A percentile compares a stretch with the other conserved stretches of the same genome.
Conservation (phyloP, 1,140 invertebrate genomes). For the Temnothorax curvispinosus region DNA sequence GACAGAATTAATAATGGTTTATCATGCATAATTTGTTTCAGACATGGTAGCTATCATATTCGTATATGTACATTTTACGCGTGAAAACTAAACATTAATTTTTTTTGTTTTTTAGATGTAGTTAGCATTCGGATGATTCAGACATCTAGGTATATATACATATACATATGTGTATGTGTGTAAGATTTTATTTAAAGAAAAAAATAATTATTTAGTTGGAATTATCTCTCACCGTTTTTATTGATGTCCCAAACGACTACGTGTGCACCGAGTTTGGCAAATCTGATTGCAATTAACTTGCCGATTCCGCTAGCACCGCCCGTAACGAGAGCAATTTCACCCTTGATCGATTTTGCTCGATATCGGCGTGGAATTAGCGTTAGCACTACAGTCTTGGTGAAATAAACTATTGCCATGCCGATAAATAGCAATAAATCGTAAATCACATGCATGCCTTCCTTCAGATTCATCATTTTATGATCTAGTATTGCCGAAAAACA, state of each 20-base stretch:
- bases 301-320: conserved; percentile 96
- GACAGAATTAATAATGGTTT: too few relatives aligned
- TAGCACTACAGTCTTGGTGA: conserved; percentile 81
- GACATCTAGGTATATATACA: too few relatives aligned
- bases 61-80: too few relatives aligned
- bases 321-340: conserved; percentile 93
- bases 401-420: conserved; percentile 77
- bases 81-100: too few relatives aligned
- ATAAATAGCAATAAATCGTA: conserved; percentile 78
- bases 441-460: conserved; percentile 59
- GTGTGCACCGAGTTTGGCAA: conserved; percentile 92
- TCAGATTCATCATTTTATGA: conserved; percentile 71
- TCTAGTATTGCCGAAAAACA: neutral
- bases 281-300: conserved; percentile 91
- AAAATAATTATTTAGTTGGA: neutral
- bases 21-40: too few relatives aligned
- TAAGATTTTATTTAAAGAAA: too few relatives aligned
- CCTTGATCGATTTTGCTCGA: conserved; percentile 87
- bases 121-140: too few relatives aligned
- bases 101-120: too few relatives aligned
- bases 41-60: too few relatives aligned
- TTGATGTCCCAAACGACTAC: conserved; percentile 97
- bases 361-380: conserved; percentile 84
- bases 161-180: too few relatives aligned
- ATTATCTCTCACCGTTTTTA: conserved; percentile 88